A percentile compares a stretch with the other conserved stretches of the same genome.
Conservation (phyloP, 2,888 invertebrate species). For the Desoria tigrina region DNA sequence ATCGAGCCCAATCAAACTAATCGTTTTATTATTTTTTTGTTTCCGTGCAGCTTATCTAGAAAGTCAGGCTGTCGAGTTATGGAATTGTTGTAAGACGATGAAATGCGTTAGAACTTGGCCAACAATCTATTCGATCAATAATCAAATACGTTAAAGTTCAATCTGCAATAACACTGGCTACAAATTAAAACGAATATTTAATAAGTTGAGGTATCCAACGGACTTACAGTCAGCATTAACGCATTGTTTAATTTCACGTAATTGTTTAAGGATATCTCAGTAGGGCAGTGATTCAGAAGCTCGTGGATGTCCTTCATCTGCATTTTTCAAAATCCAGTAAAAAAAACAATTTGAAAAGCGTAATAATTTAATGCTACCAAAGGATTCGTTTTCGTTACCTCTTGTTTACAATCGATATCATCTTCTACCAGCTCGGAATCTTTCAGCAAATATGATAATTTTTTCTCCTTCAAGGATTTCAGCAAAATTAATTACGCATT, state of each 20-base stretch:
- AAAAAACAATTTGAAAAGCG: too few species aligned
- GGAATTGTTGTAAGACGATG: neutral
- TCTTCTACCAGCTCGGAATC: neutral
- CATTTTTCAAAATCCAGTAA: too few species aligned
- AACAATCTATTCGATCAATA: constrained; percentile 1
- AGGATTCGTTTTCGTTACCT: neutral
- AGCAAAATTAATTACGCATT: too few species aligned
- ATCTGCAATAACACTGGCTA: neutral
- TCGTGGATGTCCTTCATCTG: neutral
- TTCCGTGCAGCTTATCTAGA: too few species aligned
- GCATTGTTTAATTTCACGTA: neutral
- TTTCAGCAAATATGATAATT: neutral
- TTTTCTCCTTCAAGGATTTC: too few species aligned
- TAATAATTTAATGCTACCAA: too few species aligned
- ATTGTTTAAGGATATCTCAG: neutral
- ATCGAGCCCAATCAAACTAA: too few species aligned
- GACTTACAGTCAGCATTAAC: neutral
- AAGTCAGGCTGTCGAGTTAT: too few species aligned
- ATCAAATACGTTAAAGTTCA: neutral
- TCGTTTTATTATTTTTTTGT: too few species aligned
- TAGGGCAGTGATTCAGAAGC: neutral
- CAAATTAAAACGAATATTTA: neutral
- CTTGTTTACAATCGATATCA: neutral
- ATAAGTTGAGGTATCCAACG: too few species aligned
- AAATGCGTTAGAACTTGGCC: constrained; percentile 4